Conservation (phyloP, 1,140 invertebrate species). For the Aleiodes sp. region DNA sequence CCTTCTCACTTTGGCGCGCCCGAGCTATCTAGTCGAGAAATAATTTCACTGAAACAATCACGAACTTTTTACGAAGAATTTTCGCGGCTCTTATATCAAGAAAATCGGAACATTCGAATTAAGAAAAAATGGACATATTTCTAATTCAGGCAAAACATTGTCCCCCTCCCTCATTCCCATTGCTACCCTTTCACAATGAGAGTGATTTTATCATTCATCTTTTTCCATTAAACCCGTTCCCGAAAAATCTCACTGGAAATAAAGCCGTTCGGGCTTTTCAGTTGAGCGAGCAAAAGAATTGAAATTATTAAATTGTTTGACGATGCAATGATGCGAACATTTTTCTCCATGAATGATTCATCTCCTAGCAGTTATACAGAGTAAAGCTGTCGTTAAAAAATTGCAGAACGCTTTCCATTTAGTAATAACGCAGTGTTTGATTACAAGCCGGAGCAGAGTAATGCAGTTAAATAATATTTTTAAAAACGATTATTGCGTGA, state of each 20-base stretch:
- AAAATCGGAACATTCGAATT: no score
- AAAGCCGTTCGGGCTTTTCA: neutral
- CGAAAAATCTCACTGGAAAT: neutral
- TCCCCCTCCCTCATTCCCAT: no score
- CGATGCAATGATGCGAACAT: conserved; percentile 13
- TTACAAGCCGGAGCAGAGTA: conserved; percentile 48
- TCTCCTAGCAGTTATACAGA: neutral
- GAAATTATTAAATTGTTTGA: conserved; percentile 24
- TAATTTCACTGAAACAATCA: no score
- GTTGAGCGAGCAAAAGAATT: neutral
- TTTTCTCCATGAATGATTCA: conserved; percentile 18
- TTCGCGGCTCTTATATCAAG: no score
- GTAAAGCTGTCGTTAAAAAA: neutral
- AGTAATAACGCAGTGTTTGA: conserved; percentile 43
- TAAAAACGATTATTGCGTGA: neutral
- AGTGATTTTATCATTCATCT: neutral
- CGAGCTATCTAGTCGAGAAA: neutral
- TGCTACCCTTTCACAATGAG: no score
- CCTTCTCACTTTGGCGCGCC: conserved; percentile 6
- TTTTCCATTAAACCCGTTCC: neutral
- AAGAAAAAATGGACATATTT: neutral
- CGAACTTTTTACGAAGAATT: no score
- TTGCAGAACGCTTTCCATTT: conserved; percentile 32
- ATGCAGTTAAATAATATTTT: conserved; percentile 28
- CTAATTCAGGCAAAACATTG: no score